phyloP scores from a whole-genome alignment of 1,140 invertebrate species.

The Solenopsis fugax region DNA sequence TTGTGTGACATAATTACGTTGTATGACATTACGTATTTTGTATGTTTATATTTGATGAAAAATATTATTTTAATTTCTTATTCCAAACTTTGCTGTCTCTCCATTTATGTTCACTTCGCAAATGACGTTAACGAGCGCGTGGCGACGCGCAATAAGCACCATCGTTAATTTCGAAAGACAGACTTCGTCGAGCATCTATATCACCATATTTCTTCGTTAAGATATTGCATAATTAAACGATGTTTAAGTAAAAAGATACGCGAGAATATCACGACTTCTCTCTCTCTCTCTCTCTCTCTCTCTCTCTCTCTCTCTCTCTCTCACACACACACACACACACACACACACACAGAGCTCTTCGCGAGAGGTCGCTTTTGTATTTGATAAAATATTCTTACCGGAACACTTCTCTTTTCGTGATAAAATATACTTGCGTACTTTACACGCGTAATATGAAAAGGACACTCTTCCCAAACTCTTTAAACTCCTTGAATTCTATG shows the following conservation, averaged over 20 bases:
- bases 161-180: constrained; percentile 52
- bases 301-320: neutral
- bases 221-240: constrained; percentile 34
- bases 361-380: neutral
- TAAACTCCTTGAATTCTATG: constrained; percentile 20
- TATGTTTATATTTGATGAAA: neutral
- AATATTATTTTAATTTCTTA: constrained; percentile 26
- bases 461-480: constrained; percentile 17
- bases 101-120: constrained; percentile 11
- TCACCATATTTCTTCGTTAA: constrained; percentile 38
- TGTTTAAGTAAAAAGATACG: constrained; percentile 23
- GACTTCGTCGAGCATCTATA: constrained; percentile 9
- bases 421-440: constrained; percentile 4
- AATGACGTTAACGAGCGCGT: constrained; percentile 38
- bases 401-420: neutral
- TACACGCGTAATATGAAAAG: constrained; percentile 14
- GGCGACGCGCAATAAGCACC: constrained; percentile 16
- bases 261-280: no score
- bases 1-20: no score
- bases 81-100: neutral
- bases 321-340: no score
- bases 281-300: neutral
- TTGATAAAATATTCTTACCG: constrained; percentile 20
- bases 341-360: no score
- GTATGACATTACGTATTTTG: no score